phyloP scores from a whole-genome alignment of 2,113 vertebrate species.

The Nothobranchius furzeri region DNA sequence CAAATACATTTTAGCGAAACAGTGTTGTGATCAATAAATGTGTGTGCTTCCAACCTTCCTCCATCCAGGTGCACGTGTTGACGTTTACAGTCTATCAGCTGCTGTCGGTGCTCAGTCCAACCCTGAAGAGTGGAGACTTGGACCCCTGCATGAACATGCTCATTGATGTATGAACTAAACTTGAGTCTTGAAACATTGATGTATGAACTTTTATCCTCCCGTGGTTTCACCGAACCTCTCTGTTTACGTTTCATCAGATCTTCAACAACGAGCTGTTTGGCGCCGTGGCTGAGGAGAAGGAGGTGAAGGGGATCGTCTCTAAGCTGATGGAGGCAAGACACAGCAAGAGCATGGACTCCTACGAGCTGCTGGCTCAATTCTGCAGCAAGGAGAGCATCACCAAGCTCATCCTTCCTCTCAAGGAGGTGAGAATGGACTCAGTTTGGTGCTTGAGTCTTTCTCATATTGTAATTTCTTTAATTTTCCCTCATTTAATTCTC shows the following conservation, averaged over 20 bases:
- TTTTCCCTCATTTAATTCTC: background rate
- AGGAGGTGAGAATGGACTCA: constrained; percentile 84
- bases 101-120: constrained; percentile 81
- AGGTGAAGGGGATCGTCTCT: constrained; percentile 93
- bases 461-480: too few relatives aligned
- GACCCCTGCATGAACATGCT: constrained; percentile 90
- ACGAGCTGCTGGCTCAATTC: constrained; percentile 91
- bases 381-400: constrained; percentile 87
- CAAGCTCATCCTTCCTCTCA: constrained; percentile 90
- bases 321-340: constrained; percentile 96
- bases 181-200: constrained; percentile 57
- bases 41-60: background rate
- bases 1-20: too few relatives aligned
- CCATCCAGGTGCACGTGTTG: constrained; percentile 89
- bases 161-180: constrained; percentile 78
- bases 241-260: constrained; percentile 74
- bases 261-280: constrained; percentile 96
- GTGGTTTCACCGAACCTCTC: too few relatives aligned
- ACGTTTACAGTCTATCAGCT: constrained; percentile 92
- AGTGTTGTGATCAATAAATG: too few relatives aligned
- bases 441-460: too few relatives aligned
- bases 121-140: constrained; percentile 86
- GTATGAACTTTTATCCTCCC: constrained; percentile 67
- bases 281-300: constrained; percentile 91
- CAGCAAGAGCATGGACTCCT: constrained; percentile 95